Percentiles rank a stretch among this genome's conserved stretches.
These are phyloP conservation scores for Tauraco erythrolophus DNA, from an alignment of 2,113 vertebrate species.

Conservation along the genomic window DNA sequence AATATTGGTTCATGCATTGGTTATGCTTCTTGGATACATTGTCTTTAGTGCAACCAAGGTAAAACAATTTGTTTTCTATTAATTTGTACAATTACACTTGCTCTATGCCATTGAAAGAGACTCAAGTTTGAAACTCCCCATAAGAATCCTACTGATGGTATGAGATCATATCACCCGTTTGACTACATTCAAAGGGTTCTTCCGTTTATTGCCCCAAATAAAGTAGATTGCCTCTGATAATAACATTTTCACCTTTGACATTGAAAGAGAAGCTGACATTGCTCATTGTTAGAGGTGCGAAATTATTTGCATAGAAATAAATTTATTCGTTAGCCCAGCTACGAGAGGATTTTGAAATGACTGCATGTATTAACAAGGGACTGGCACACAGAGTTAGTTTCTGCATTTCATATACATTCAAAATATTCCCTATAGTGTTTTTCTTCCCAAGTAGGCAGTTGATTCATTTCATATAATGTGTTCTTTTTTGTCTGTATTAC, in stretches of 20 bases:
- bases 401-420: background rate
- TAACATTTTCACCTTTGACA: background rate
- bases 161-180: background rate
- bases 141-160: background rate
- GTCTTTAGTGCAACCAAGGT: background rate
- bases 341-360: background rate
- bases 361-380: background rate
- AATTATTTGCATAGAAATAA: background rate
- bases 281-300: background rate
- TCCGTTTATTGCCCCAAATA: background rate
- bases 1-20: background rate
- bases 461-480: accelerated
- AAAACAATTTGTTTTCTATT: background rate
- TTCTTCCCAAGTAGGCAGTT: background rate
- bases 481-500: background rate
- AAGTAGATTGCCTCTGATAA: background rate
- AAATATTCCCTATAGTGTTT: background rate
- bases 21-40: background rate
- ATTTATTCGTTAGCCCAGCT: accelerated
- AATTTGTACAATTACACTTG: background rate
- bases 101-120: background rate
- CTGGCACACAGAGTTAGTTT: background rate
- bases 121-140: background rate
- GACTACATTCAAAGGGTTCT: background rate
- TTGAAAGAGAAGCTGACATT: background rate